Percentiles rank a stretch among this genome's conserved stretches.
phyloP scores from a whole-genome alignment of 2,113 vertebrate species.

The Salminus brasiliensis region DNA sequence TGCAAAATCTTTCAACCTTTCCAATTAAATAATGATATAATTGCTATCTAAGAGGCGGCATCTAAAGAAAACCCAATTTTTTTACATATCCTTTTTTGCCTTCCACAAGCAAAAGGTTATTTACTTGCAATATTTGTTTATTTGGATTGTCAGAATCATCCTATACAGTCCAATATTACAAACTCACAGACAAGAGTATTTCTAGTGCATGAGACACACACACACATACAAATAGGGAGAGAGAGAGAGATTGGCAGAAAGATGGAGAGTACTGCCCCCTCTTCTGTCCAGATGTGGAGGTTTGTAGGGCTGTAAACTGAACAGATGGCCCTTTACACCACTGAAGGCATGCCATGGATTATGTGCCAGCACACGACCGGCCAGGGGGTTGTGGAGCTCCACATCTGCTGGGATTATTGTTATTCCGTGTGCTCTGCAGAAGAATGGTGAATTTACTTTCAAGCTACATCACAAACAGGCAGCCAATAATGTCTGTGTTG shows the following conservation, averaged over 20 bases:
- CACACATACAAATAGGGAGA: neutral
- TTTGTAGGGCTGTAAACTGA: constrained; percentile 48
- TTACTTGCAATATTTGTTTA: too few species aligned
- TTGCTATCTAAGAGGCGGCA: neutral
- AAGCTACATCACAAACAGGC: constrained; percentile 14
- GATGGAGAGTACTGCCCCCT: neutral
- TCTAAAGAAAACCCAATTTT: too few species aligned
- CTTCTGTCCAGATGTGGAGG: constrained; percentile 51
- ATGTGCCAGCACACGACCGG: constrained; percentile 49
- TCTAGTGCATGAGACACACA: neutral
- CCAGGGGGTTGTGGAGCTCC: constrained; percentile 36
- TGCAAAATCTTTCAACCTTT: neutral
- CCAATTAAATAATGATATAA: neutral
- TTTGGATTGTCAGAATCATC: too few species aligned
- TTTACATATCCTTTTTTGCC: too few species aligned
- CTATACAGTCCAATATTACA: neutral
- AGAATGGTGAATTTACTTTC: constrained; percentile 20
- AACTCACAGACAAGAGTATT: neutral
- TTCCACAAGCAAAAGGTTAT: too few species aligned
- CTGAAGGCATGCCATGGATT: constrained; percentile 51
- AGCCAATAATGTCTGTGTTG: constrained; percentile 1
- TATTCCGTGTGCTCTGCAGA: constrained; percentile 8
- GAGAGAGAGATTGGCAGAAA: neutral
- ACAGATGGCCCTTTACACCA: constrained; percentile 57
- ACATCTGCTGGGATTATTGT: constrained; percentile 46